Conservation (phyloP, 2,113 vertebrate species). For the Nicator chloris region DNA sequence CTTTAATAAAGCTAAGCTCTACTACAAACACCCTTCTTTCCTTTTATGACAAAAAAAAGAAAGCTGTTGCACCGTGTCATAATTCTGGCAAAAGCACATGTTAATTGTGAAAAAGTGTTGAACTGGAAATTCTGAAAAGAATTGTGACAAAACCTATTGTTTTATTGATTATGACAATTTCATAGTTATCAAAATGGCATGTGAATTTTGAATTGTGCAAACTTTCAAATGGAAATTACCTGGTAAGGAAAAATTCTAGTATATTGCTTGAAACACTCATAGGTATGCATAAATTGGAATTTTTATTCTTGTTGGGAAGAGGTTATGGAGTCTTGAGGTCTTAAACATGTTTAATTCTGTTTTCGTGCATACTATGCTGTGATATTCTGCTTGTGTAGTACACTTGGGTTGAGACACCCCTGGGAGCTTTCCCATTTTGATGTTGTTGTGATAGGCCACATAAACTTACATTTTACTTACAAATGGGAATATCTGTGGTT, state of each 20-base stretch:
- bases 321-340: background rate
- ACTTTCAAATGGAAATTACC: background rate
- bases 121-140: background rate
- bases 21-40: background rate
- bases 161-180: background rate
- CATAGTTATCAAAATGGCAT: background rate
- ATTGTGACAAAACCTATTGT: fast-evolving
- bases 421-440: background rate
- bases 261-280: background rate
- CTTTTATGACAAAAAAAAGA: background rate
- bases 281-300: background rate
- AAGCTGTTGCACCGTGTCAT: background rate
- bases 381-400: background rate
- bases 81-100: background rate
- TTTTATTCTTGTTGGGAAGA: background rate
- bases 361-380: background rate
- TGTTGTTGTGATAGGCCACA: background rate
- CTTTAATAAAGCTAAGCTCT: background rate
- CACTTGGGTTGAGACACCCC: background rate
- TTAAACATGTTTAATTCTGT: background rate
- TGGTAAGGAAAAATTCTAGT: background rate
- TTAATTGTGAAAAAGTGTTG: background rate
- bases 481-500: background rate
- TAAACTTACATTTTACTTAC: background rate
- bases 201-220: background rate